These are phyloP conservation scores for Endotricha flammealis DNA, from an alignment of 2,888 invertebrate genomes.

Conservation along the genomic window DNA sequence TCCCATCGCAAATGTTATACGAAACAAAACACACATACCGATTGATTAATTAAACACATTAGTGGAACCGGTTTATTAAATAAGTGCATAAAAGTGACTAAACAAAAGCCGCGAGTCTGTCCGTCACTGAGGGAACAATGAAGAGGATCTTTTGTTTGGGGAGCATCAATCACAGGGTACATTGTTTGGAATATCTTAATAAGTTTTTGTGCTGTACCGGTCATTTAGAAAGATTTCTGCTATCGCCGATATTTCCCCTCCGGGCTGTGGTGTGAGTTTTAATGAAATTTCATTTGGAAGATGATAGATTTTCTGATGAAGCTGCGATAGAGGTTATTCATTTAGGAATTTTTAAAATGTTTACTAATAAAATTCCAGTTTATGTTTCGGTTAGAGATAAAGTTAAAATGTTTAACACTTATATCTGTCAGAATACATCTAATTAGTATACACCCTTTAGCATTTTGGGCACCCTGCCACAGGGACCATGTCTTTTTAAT, in stretches of 20 bases:
- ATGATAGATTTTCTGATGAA: conserved; percentile 25
- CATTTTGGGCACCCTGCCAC: too few species aligned
- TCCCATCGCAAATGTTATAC: conserved; percentile 29
- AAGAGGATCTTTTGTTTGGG: conserved; percentile 58
- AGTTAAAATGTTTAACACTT: too few species aligned
- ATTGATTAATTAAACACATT: conserved; percentile 69
- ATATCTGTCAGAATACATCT: too few species aligned
- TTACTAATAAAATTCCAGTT: too few species aligned
- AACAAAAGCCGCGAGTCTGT: conserved; percentile 42
- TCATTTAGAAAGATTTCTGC: conserved; percentile 71
- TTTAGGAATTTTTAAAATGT: too few species aligned
- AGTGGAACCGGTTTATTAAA: conserved; percentile 61
- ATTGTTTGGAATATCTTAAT: conserved; percentile 75
- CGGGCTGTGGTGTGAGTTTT: conserved; percentile 44
- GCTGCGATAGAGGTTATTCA: neutral
- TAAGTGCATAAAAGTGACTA: conserved; percentile 57
- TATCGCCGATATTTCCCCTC: conserved; percentile 40
- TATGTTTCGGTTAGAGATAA: too few species aligned
- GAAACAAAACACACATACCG: conserved; percentile 37
- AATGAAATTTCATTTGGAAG: conserved; percentile 41
- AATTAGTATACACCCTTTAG: too few species aligned
- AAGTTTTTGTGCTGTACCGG: conserved; percentile 69
- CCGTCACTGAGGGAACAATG: conserved; percentile 54
- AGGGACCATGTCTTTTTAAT: too few species aligned
- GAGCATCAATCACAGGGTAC: conserved; percentile 64